A percentile compares a stretch with the other conserved stretches of the same genome.
phyloP scores from a whole-genome alignment of 2,888 invertebrate genomes.

The Acrocera orbiculus region DNA sequence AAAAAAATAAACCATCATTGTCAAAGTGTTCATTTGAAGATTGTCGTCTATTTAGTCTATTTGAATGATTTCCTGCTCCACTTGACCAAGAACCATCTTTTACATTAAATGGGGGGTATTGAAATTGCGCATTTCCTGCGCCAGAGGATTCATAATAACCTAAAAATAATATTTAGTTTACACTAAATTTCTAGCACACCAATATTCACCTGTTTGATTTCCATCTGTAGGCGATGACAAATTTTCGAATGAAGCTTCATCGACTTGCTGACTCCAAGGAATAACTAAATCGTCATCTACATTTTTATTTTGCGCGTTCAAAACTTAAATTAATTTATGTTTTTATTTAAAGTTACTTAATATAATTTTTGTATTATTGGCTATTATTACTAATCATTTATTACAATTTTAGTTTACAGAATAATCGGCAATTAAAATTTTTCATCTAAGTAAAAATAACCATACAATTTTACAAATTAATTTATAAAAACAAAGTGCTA shows the following conservation, averaged over 20 bases:
- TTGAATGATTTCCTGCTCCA: conserved; percentile 38
- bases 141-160: conserved; percentile 51
- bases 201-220: conserved; percentile 10
- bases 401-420: no score
- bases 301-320: conserved; percentile 8
- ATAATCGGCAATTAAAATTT: no score
- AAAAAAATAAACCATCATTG: conserved; percentile 8
- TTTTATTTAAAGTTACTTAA: no score
- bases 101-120: conserved; percentile 82
- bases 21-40: conserved; percentile 10
- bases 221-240: conserved; percentile 20
- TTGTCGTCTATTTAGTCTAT: conserved; percentile 6
- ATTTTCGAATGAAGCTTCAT: conserved; percentile 28
- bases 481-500: no score
- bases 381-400: no score
- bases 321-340: no score
- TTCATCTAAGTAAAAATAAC: no score
- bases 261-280: conserved; percentile 32
- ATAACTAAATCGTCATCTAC: conserved; percentile 15
- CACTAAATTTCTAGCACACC: conserved; percentile 8
- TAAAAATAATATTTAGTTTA: conserved; percentile 24
- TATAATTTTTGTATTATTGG: no score
- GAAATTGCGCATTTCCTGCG: conserved; percentile 45
- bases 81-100: conserved; percentile 74
- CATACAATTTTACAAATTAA: no score